A percentile compares a stretch with the other conserved stretches of the same genome.
These are phyloP conservation scores for Sebastes vulpes DNA, from an alignment of 2,797 vertebrate genomes.

Conservation along the genomic window DNA sequence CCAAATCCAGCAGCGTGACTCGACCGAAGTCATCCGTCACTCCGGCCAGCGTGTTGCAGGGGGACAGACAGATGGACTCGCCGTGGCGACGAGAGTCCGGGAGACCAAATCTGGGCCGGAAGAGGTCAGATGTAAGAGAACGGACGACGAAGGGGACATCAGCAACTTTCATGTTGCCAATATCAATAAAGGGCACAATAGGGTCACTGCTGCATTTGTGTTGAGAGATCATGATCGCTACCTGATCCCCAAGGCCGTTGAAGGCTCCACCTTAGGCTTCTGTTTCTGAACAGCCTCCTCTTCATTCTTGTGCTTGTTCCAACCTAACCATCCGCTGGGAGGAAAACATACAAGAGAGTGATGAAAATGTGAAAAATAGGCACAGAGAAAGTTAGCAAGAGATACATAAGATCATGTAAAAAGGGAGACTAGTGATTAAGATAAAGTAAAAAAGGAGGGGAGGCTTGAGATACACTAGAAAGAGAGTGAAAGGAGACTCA, in stretches of 20 bases:
- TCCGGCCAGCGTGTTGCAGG: slow-evolving; percentile 94
- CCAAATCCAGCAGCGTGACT: slow-evolving; percentile 92
- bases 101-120: slow-evolving; percentile 90
- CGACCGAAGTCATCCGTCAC: slow-evolving; percentile 98
- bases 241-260: slow-evolving; percentile 94
- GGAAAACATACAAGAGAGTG: not conserved
- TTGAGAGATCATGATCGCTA: slow-evolving; percentile 23
- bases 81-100: slow-evolving; percentile 97
- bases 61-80: slow-evolving; percentile 94
- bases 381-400: not conserved
- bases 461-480: not conserved
- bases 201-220: not conserved
- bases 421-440: not conserved
- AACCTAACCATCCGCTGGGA: slow-evolving; percentile 95
- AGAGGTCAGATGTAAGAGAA: not conserved
- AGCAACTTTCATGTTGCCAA: not conserved
- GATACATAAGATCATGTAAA: not conserved
- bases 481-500: not conserved
- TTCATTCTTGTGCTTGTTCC: slow-evolving; percentile 92
- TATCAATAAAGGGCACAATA: not conserved
- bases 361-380: not conserved
- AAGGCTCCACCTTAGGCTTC: slow-evolving; percentile 96
- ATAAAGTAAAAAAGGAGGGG: not conserved
- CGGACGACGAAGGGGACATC: not conserved
- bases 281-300: slow-evolving; percentile 93